phyloP scores from a whole-genome alignment of 2,113 vertebrate species.

The Eonycteris spelaea region DNA sequence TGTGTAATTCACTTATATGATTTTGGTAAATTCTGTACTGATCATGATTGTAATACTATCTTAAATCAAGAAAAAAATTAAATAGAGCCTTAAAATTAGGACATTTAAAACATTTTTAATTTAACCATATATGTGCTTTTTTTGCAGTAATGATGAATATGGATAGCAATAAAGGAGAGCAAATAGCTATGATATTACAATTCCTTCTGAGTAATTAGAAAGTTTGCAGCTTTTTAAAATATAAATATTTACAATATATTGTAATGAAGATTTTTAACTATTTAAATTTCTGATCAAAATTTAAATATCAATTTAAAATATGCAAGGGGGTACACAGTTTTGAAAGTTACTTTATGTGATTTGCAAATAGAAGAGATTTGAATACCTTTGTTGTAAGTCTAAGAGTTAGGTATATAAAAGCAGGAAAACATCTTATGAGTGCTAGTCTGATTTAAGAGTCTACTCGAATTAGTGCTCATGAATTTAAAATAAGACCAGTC shows the following conservation, averaged over 20 bases:
- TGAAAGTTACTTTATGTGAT: not conserved
- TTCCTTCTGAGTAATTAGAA: not conserved
- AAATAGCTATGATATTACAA: not conserved
- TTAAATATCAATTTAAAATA: constrained; percentile 5
- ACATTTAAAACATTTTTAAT: not conserved
- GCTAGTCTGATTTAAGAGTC: not conserved
- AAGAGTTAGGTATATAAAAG: not conserved
- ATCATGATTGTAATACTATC: not conserved
- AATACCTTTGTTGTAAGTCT: not conserved
- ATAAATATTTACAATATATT: not conserved
- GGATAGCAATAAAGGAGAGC: not conserved
- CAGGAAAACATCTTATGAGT: not conserved
- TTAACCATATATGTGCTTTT: not conserved
- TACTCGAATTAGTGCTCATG: not conserved
- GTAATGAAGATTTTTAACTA: not conserved
- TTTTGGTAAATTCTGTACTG: not conserved
- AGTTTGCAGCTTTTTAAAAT: not conserved
- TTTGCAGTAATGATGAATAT: not conserved
- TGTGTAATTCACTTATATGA: not conserved
- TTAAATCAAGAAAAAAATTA: not conserved
- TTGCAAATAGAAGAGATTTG: not conserved
- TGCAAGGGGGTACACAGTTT: not conserved
- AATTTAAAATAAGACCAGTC: not conserved
- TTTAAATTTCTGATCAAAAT: constrained; percentile 14
- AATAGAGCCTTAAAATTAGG: not conserved